Base-by-base conservation (phyloP, 2,888 invertebrate genomes). In the Phengaris arion region DNA sequence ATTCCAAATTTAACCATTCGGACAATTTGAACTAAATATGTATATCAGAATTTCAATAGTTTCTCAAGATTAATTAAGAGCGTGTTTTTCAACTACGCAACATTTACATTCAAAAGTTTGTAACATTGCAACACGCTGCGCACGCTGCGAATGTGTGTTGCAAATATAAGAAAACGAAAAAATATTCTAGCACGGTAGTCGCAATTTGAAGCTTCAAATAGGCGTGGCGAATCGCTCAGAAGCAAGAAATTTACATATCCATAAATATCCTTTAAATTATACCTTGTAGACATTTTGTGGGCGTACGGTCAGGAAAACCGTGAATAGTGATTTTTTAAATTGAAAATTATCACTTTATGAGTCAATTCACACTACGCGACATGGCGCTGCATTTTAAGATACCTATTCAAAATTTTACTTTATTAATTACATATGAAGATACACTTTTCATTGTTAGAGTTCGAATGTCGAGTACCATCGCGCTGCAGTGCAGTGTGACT, bases 171-270 rank as follows among this genome's bases (percentile, higher is more conserved):
- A 64, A 6, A 35, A 12, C 7, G 45, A 12, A 35, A 64, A 64
- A 64, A 22, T 22, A 64, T 64, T 10, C 69, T 22, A 52, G 72
- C 72, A 48, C 72, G 54, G 72, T 72, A 72, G 72, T 48, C 10
- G 51, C 22, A 72, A 12, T 72, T 72, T 13, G 52, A 12, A 22
- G 35, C 3, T 45, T 52, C 6, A 35, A 35, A 51, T 72, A 72
- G 72, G 72, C 72, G 72, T 72, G 54, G 72, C 54, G 13, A 51
- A 72, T 72, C 52, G 72, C 72, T 51, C 51, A 72, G 69, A 52
- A 72, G 72, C 54, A 48, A 52, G 52, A 52, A 48, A 72, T 72
- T 72, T 72, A 35, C 72, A 72, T 72, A 52, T 10, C 15, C 51
- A 64, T 64, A 64, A 70, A 70, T 70, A 70, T 70, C 51, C 12